Evolutionary conservation across 2,888 invertebrate genomes (phyloP), one percentile per base, ranked within the genome.

Genomic region (Coenonympha glycerion): DNA sequence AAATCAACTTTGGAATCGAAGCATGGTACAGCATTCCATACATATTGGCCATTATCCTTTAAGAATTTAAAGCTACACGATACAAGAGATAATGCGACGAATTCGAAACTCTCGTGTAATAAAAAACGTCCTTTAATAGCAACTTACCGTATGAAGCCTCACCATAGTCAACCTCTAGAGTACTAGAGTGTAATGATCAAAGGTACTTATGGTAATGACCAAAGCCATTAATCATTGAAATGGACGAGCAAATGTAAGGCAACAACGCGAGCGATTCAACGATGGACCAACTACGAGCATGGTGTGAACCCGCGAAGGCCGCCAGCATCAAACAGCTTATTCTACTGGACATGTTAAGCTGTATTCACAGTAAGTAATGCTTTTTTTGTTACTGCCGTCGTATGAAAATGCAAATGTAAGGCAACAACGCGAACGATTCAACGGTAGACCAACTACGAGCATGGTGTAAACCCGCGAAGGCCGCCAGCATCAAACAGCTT

Each of bases 221-320:
- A 49, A 18, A 36, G 42, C n/a, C 21, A 44, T 49, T 44, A 44
- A 42, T 49, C 42, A 49, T 44, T 37, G 11, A 49, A 49, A 44
- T 49, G 49, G 42, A 36, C 42, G 30, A 37, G 22, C 26, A 34
- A 37, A 28, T 13, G 30, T 30, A 30, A 30, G 30, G 13, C 30
- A 30, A 30, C 11, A 30, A n/a, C 11, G 30, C 11, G 30, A 13
- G 13, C 37, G 5, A 37, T 13, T 37, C 6, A 3, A 37, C 13
- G n/a, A 11, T 13, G 22, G 13, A 11, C 37, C 21, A 13, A 37
- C 22, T 37, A 22, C 1, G 19, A 2, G 2, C 11, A 31, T 21
- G 5, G 44, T 44, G 42, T 22, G 33, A 44, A 21, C 22, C 44
- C 52, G 49, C 52, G 69, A 70, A 70, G 70, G 70, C 66, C 68